Conservation (phyloP, 2,797 vertebrate genomes). For the Sebastes itinus region DNA sequence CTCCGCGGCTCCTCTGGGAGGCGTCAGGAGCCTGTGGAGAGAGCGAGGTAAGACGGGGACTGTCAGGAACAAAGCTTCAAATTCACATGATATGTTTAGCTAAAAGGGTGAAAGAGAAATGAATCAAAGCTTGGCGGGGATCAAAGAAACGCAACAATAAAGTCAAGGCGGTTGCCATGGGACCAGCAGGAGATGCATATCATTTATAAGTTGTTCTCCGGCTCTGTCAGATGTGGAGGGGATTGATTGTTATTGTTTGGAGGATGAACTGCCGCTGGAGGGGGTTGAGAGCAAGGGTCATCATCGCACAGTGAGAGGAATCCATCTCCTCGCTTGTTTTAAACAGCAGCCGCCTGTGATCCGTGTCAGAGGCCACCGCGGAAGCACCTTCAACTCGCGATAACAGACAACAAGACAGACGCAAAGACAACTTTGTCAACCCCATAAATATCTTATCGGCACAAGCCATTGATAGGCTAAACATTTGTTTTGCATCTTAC, state of each 20-base stretch:
- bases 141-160: constrained; percentile 87
- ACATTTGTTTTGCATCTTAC: constrained; percentile 74
- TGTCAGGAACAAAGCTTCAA: constrained; percentile 89
- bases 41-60: constrained; percentile 86
- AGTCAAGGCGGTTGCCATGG: constrained; percentile 87
- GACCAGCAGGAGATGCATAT: constrained; percentile 88
- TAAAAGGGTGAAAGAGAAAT: constrained; percentile 88
- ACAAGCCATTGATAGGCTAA: constrained; percentile 71
- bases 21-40: constrained; percentile 83
- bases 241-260: constrained; percentile 85
- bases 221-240: constrained; percentile 80
- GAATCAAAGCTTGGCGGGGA: constrained; percentile 87
- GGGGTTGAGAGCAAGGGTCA: constrained; percentile 79
- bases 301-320: constrained; percentile 71
- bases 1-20: constrained; percentile 81
- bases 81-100: constrained; percentile 90
- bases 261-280: constrained; percentile 73
- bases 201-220: constrained; percentile 84
- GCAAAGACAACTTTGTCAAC: constrained; percentile 71
- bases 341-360: constrained; percentile 73
- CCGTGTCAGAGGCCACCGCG: constrained; percentile 66
- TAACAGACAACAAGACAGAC: constrained; percentile 74
- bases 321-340: constrained; percentile 68
- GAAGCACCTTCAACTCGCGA: constrained; percentile 61
- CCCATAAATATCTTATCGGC: constrained; percentile 71